Percentiles rank a stretch among this genome's conserved stretches.
Conservation (phyloP, 2,888 invertebrate genomes). For the Dicroscelio sp. region DNA sequence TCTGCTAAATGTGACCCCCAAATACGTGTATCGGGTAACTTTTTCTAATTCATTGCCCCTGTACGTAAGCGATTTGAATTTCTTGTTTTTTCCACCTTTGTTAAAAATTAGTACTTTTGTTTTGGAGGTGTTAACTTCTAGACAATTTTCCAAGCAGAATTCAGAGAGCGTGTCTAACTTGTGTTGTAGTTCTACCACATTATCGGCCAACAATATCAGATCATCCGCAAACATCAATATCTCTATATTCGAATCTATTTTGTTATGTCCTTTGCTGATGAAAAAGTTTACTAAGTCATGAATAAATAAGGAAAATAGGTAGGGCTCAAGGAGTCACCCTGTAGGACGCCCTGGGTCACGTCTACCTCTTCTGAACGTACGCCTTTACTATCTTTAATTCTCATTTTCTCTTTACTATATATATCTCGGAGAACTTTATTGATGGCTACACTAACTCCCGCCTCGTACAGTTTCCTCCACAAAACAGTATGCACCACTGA, state of each 20-base stretch:
- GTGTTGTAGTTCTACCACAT: background rate
- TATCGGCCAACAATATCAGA: conserved; percentile 10
- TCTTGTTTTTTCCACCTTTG: conserved; percentile 18
- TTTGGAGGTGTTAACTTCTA: conserved; percentile 40
- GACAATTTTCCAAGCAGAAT: conserved; percentile 40
- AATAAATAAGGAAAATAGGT: conserved; percentile 56
- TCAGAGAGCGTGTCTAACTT: conserved; percentile 8
- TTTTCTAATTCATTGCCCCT: background rate
- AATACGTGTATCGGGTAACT: conserved; percentile 56
- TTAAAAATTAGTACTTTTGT: conserved; percentile 20
- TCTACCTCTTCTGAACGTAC: background rate
- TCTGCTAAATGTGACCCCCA: conserved; percentile 49
- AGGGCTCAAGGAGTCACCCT: conserved; percentile 73
- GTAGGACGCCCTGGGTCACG: conserved; percentile 43
- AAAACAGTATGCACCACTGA: background rate
- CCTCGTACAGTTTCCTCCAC: background rate
- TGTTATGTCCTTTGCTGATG: conserved; percentile 21
- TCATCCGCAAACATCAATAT: conserved; percentile 64
- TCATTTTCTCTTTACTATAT: background rate
- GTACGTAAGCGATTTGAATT: conserved; percentile 31
- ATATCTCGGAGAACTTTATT: background rate
- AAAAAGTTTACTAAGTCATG: conserved; percentile 61
- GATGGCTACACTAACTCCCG: background rate
- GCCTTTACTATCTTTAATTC: background rate
- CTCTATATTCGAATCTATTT: background rate